A percentile compares a stretch with the other conserved stretches of the same genome.
phyloP scores from a whole-genome alignment of 2,797 vertebrate species.

The Betta splendens region DNA sequence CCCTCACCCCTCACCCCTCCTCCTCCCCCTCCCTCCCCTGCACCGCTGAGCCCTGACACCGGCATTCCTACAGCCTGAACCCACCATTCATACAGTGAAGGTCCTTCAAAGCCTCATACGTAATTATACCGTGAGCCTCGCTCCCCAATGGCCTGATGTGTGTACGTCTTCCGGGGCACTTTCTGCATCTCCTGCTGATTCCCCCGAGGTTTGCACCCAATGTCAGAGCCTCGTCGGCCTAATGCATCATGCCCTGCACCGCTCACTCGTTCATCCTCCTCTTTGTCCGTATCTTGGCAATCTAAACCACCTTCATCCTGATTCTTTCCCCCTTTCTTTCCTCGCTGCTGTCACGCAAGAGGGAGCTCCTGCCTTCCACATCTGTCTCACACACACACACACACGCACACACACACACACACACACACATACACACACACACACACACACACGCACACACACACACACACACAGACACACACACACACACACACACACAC shows the following conservation, averaged over 20 bases:
- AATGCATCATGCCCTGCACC: slow-evolving; percentile 24
- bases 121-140: not conserved
- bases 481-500: slow-evolving; percentile 8
- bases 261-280: slow-evolving; percentile 17
- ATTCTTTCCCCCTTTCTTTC: slow-evolving; percentile 22
- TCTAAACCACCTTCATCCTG: slow-evolving; percentile 28
- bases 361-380: slow-evolving; percentile 18
- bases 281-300: slow-evolving; percentile 26
- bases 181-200: slow-evolving; percentile 6
- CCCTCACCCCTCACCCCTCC: no score
- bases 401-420: slow-evolving; percentile 11
- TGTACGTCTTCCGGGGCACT: not conserved
- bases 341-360: slow-evolving; percentile 28
- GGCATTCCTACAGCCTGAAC: slow-evolving; percentile 62
- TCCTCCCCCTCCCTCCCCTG: slow-evolving; percentile 40
- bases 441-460: slow-evolving; percentile 8
- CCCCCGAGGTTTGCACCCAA: not conserved
- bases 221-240: not conserved
- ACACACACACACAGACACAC: slow-evolving; percentile 5
- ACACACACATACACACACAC: slow-evolving; percentile 1
- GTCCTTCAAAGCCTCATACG: slow-evolving; percentile 8
- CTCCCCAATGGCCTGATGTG: no score
- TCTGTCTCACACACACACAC: slow-evolving; percentile 10
- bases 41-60: slow-evolving; percentile 51
- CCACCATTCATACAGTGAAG: slow-evolving; percentile 23